Conservation (phyloP, 2,113 vertebrate genomes). For the Copsychus sechellarum region DNA sequence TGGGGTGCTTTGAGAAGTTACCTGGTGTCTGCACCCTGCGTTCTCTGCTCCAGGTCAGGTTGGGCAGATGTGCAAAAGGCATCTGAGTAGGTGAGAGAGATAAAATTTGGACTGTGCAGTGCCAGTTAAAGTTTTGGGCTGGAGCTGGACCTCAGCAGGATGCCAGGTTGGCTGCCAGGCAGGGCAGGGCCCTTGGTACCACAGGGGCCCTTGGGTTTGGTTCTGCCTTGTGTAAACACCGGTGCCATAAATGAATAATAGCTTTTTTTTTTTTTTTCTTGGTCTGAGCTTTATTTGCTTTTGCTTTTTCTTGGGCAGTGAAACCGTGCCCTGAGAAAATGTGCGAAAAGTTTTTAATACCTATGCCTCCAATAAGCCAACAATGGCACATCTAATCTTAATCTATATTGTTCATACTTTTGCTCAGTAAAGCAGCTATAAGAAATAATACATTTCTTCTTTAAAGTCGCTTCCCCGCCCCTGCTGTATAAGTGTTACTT, state of each 20-base stretch:
- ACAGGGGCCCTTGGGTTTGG: background rate
- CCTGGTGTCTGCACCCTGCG: fast-evolving
- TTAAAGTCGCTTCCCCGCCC: slow-evolving; percentile 34
- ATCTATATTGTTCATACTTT: slow-evolving; percentile 27
- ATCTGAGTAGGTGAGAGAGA: background rate
- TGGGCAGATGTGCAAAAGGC: background rate
- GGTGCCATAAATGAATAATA: background rate
- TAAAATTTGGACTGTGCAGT: background rate
- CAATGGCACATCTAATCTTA: background rate
- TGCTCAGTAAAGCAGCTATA: background rate
- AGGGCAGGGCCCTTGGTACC: fast-evolving
- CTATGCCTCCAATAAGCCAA: background rate
- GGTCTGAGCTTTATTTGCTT: slow-evolving; percentile 34
- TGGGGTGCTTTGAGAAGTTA: background rate
- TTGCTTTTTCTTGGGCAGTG: background rate
- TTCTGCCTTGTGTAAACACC: background rate
- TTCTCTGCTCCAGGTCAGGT: background rate
- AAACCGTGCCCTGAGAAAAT: background rate
- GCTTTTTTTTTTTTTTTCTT: background rate
- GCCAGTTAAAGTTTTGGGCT: background rate
- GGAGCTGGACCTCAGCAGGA: background rate
- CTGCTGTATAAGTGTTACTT: slow-evolving; percentile 20
- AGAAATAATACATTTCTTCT: slow-evolving; percentile 35
- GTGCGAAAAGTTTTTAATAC: background rate
- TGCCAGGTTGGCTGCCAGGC: background rate